Base-by-base conservation (phyloP, 1,140 invertebrate species). In the Megathymus violae region DNA sequence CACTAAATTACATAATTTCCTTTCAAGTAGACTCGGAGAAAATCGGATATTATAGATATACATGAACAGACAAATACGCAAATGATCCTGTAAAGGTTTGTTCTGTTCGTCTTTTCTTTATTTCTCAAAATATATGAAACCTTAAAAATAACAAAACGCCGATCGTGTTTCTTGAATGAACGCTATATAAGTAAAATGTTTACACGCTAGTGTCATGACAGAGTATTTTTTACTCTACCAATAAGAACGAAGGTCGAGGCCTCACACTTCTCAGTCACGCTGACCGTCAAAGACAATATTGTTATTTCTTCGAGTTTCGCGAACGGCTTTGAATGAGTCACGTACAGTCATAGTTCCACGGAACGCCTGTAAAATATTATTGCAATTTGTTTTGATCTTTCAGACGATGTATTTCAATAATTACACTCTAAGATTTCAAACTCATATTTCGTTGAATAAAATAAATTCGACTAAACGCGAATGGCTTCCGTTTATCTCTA, bases 231-330 rank as follows among this genome's bases (percentile, higher is more conserved):
- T 34, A 48, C 58, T 44, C 54, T 68, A 51, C 58, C 61, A 64
- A 62, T 64, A 62, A 40, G 17, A 19, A 43, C 50, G 65, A 71
- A 75, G 69, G 72, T 48, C 64, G 52, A 68, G 62, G 43, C 66
- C 72, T 67, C 62, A 38, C 56, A 62, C 71, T 62, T 67, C 40
- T 69, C 48, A 61, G 59, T 51, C 46, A 62, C 48, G 48, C 59
- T 40, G 47, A 48, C 61, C 60, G 34, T 36, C 36, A 27, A 36
- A 52, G 52, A 40, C 25, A 60, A 16, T 50, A 54, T 67, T 69
- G 58, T 69, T 67, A 52, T 70, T 67, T 67, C 61, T 71, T 67
- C 62, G 46, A 51, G 48, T 50, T 64, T 69, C 67, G 52, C 50
- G 62, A 69, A 64, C 47, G 43, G 40, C 36, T 54, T 47, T 59